phyloP scores from a whole-genome alignment of 2,113 vertebrate genomes.

The Puffinus mauretanicus region DNA sequence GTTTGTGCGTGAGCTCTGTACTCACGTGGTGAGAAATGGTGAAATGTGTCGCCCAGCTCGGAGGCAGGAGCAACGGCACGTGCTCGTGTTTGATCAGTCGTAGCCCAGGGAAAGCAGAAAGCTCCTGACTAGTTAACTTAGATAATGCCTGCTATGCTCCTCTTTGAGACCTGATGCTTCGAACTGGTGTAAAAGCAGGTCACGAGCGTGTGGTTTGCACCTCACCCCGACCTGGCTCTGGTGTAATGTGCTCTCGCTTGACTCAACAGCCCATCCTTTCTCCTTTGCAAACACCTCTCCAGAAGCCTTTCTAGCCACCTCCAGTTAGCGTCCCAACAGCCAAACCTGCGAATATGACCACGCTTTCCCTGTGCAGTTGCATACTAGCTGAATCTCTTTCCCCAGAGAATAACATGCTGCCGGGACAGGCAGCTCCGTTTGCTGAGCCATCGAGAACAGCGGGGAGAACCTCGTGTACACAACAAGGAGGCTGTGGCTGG shows the following conservation, averaged over 20 bases:
- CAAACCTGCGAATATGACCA: background rate
- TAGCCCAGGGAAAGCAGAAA: background rate
- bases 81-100: background rate
- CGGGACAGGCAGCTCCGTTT: background rate
- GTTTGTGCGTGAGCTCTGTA: background rate
- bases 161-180: background rate
- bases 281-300: background rate
- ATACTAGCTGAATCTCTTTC: background rate
- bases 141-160: background rate
- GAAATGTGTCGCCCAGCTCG: fast-evolving
- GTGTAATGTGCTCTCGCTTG: background rate
- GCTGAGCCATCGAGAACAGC: background rate
- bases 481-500: background rate
- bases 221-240: background rate
- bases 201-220: background rate
- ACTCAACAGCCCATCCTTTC: background rate
- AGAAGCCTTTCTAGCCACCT: background rate
- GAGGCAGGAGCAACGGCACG: background rate
- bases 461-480: background rate
- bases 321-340: background rate
- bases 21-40: background rate
- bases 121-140: background rate
- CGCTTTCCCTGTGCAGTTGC: background rate
- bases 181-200: background rate
- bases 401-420: background rate